These are phyloP conservation scores for Penaeus monodon DNA, from an alignment of 2,888 invertebrate species.

Conservation along the genomic window DNA sequence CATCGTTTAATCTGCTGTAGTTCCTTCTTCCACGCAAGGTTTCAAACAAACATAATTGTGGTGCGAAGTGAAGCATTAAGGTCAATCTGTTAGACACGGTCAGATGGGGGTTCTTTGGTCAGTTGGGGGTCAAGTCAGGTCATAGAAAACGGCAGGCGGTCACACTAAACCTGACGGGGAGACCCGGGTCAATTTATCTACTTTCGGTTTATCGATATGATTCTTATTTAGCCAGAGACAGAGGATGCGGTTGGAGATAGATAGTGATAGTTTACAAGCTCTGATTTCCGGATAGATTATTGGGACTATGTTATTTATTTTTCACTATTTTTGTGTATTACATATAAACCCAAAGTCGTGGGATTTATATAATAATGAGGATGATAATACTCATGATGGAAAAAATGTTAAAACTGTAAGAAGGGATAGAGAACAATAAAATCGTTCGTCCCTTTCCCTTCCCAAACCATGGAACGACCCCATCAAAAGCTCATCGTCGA, in stretches of 20 bases:
- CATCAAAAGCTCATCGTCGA: too few species aligned
- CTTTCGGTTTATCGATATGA: not conserved
- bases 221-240: too few species aligned
- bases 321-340: too few species aligned
- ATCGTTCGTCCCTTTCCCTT: too few species aligned
- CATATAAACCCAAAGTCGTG: too few species aligned
- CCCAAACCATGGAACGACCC: too few species aligned
- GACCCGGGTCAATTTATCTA: not conserved
- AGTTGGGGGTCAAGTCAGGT: slow-evolving; percentile 43
- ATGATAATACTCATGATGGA: too few species aligned
- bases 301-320: too few species aligned
- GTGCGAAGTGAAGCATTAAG: slow-evolving; percentile 58
- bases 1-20: not conserved
- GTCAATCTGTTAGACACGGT: slow-evolving; percentile 60
- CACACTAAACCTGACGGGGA: slow-evolving; percentile 14
- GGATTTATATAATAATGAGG: too few species aligned
- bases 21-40: slow-evolving; percentile 9
- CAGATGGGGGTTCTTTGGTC: slow-evolving; percentile 32
- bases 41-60: slow-evolving; percentile 49
- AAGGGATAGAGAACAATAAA: too few species aligned
- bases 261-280: too few species aligned
- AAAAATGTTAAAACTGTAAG: too few species aligned
- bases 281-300: not conserved
- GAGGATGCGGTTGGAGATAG: not conserved
- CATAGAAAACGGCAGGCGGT: slow-evolving; percentile 29